Evolutionary conservation across 37 sponge, comb jelly and placozoan species (phyloP).

Genomic region (Cliona cf. orientalis): DNA sequence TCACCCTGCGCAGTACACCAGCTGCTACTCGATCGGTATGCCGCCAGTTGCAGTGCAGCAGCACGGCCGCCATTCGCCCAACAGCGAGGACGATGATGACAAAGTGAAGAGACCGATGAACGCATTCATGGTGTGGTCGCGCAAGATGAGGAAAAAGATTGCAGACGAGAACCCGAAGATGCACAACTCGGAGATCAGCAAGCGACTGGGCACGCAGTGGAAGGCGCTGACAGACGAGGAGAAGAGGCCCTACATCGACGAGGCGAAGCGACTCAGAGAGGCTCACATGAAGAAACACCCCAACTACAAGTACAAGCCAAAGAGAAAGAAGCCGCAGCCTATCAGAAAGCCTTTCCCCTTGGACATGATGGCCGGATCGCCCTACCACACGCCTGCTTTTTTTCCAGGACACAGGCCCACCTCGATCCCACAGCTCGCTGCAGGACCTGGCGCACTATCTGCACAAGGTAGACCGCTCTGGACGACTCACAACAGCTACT

Average conservation of each 20-base stretch:
- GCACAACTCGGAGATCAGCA: constrained; percentile 99
- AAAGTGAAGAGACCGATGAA: constrained; percentile 99
- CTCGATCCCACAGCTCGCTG: constrained; percentile 3
- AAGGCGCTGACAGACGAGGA: constrained; percentile 90
- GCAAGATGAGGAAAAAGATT: constrained; percentile 94
- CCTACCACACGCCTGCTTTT: constrained; percentile 19
- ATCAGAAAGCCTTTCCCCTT: constrained; percentile 40
- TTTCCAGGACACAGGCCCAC: constrained; percentile 35
- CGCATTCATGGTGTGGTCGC: constrained; percentile 99
- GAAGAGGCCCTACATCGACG: constrained; percentile 95
- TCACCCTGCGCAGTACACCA: constrained; percentile 10
- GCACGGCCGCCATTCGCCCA: constrained; percentile 42
- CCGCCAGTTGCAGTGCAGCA: constrained; percentile 20
- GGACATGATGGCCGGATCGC: constrained; percentile 24
- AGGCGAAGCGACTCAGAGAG: constrained; percentile 91
- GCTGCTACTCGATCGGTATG: constrained; percentile 14
- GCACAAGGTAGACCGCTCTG: constrained; percentile 34
- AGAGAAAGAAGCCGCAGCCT: constrained; percentile 88
- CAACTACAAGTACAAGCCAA: constrained; percentile 99
- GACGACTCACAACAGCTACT: constrained; percentile 21
- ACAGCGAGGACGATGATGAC: constrained; percentile 87
- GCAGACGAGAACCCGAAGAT: constrained; percentile 99
- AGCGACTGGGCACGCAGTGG: constrained; percentile 97
- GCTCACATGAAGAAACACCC: constrained; percentile 97
- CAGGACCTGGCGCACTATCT: constrained; percentile 9